Base-by-base conservation (phyloP, 2,113 vertebrate genomes). In the Coptodon rendalli region DNA sequence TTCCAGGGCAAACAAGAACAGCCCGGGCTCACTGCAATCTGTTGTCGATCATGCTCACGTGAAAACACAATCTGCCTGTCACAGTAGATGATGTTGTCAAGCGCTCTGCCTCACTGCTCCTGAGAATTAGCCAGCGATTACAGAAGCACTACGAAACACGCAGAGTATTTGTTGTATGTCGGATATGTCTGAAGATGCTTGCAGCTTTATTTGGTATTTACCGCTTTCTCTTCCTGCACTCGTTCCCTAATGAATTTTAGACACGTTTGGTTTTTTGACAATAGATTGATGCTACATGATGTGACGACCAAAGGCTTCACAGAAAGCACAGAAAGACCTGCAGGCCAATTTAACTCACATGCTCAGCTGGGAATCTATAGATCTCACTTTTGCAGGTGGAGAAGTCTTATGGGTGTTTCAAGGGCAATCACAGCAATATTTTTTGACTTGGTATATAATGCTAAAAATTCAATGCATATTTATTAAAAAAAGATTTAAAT, bases 61-160 rank as follows among this genome's bases (percentile, higher is more conserved):
- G 95, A 95, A 96, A 96, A 96, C 93, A 96, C 96, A 95, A 94
- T 96, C 95, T 96, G 96, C 91, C 96, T 96, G 95, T 96, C 96
- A 96, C 84, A 89, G 93, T 89, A 85, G 94, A 97, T 96, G 95
- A 96, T 95, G 94, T 95, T 95, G 95, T 97, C 96, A 96, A 94
- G 94, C 88, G 79, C 90, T 92, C 89, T 93, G 92, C 89, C 89
- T 90, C 79, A 11, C 93, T 78, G 91, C 95, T 93, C 94, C 90
- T 85, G 94, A 96, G 95, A 94, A 94, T 96, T 95, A 95, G 89
- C 91, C 88, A 89, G 93, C 89, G 83, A 94, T 93, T 93, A 89
- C 94, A 78, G 87, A 86, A 87, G 79, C 86, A 83, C 79, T 43
- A 66, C 81, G 36, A 90, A 87, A 93, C 88, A 83, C 82, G 80